These are phyloP conservation scores for Eristalis pertinax DNA, from an alignment of 2,888 invertebrate genomes.

Conservation along the genomic window DNA sequence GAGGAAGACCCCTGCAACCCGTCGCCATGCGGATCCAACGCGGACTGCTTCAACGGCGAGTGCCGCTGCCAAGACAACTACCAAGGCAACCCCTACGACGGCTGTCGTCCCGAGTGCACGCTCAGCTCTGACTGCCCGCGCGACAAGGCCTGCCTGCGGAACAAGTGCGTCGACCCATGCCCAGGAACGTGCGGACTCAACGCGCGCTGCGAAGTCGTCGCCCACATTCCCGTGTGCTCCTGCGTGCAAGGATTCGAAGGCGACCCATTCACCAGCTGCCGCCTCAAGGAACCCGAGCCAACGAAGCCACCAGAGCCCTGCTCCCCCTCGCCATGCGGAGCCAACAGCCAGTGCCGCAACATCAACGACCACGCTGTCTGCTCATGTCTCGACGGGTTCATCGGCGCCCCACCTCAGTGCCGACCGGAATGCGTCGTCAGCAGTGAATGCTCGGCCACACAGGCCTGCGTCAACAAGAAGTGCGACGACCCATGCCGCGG, in stretches of 20 bases:
- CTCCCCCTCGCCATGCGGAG: constrained; percentile 84
- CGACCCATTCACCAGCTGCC: constrained; percentile 86
- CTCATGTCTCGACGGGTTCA: constrained; percentile 86
- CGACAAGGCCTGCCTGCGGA: constrained; percentile 86
- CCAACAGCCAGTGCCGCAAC: constrained; percentile 84
- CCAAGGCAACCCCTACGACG: constrained; percentile 86
- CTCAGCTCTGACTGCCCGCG: constrained; percentile 88
- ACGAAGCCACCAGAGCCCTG: constrained; percentile 80
- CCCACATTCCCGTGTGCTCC: constrained; percentile 89
- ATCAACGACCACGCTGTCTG: constrained; percentile 85
- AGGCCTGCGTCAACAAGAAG: constrained; percentile 87
- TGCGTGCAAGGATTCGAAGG: constrained; percentile 87
- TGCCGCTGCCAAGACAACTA: constrained; percentile 89
- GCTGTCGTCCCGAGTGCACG: constrained; percentile 89
- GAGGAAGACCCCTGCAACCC: constrained; percentile 85
- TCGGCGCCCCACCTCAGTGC: constrained; percentile 87
- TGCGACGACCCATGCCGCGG: constrained; percentile 88
- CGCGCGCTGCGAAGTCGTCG: constrained; percentile 87
- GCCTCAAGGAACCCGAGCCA: constrained; percentile 77
- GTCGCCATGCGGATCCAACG: constrained; percentile 90
- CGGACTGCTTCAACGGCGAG: constrained; percentile 86
- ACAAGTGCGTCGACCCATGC: constrained; percentile 88
- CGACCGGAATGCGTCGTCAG: constrained; percentile 87
- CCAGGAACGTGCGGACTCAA: constrained; percentile 88
- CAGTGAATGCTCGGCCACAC: constrained; percentile 85